Conservation (phyloP, 1,140 invertebrate species). For the Drosophila littoralis region DNA sequence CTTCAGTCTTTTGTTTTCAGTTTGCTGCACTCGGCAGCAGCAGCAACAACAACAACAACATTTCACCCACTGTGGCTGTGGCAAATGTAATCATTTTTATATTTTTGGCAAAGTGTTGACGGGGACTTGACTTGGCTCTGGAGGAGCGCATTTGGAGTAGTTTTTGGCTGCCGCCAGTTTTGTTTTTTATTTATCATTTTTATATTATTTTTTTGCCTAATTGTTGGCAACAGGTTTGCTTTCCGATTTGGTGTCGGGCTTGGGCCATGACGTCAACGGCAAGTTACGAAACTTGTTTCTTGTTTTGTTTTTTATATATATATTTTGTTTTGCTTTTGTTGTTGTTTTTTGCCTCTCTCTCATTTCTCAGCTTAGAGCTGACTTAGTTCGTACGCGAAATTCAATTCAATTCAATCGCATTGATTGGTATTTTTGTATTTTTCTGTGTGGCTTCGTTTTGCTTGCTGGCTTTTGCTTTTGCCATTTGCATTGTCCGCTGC, state of each 20-base stretch:
- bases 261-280: conserved; percentile 77
- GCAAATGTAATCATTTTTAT: conserved; percentile 77
- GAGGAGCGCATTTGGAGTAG: conserved; percentile 63
- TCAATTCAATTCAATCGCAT: conserved; percentile 71
- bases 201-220: conserved; percentile 59
- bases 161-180: conserved; percentile 64
- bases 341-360: conserved; percentile 25
- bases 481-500: conserved; percentile 59
- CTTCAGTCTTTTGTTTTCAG: conserved; percentile 80
- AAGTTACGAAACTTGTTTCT: conserved; percentile 84
- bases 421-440: conserved; percentile 55
- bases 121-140: conserved; percentile 18
- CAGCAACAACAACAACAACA: conserved; percentile 26
- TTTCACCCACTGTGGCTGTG: conserved; percentile 48
- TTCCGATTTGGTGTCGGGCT: conserved; percentile 56
- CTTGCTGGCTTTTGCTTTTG: conserved; percentile 43
- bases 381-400: conserved; percentile 69
- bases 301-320: conserved; percentile 38
- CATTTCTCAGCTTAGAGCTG: conserved; percentile 11
- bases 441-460: conserved; percentile 29
- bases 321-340: conserved; percentile 49
- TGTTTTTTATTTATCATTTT: neutral
- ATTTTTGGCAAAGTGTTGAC: conserved; percentile 75
- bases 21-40: conserved; percentile 38
- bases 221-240: conserved; percentile 79